Percentiles rank a stretch among this genome's conserved stretches.
These are phyloP conservation scores for Murina feae DNA, from an alignment of 2,113 vertebrate species.

Conservation along the genomic window DNA sequence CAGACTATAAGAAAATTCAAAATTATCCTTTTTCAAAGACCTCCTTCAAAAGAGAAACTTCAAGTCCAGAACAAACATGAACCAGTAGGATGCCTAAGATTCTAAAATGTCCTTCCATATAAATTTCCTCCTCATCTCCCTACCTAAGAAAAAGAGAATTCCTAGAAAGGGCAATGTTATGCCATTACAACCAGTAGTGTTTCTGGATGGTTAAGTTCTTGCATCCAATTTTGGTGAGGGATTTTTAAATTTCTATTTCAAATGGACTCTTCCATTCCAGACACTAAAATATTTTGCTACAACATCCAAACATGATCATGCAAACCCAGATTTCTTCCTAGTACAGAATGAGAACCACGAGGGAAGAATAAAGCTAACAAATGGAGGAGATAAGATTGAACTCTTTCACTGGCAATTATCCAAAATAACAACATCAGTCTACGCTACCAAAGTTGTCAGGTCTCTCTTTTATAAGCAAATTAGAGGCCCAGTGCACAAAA, in stretches of 20 bases:
- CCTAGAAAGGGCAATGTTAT: background rate
- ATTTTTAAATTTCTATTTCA: constrained; percentile 5
- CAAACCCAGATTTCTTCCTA: background rate
- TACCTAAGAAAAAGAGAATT: background rate
- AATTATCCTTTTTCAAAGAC: constrained; percentile 42
- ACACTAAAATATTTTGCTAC: background rate
- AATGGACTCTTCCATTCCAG: background rate
- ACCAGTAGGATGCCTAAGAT: background rate
- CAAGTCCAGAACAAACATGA: constrained; percentile 35
- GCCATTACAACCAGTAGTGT: background rate
- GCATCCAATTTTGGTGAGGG: background rate
- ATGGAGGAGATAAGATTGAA: background rate
- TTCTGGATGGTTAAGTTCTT: background rate
- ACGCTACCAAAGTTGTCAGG: background rate
- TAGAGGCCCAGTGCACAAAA: no score
- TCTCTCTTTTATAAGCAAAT: background rate
- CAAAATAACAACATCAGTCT: background rate
- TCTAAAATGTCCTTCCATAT: background rate
- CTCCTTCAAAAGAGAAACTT: constrained; percentile 53
- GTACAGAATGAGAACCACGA: background rate
- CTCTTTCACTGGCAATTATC: background rate
- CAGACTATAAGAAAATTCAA: constrained; percentile 33
- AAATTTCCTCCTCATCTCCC: background rate
- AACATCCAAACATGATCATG: background rate
- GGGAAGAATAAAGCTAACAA: background rate